Conservation (phyloP, 2,888 invertebrate species). For the Euzetes globulus region DNA sequence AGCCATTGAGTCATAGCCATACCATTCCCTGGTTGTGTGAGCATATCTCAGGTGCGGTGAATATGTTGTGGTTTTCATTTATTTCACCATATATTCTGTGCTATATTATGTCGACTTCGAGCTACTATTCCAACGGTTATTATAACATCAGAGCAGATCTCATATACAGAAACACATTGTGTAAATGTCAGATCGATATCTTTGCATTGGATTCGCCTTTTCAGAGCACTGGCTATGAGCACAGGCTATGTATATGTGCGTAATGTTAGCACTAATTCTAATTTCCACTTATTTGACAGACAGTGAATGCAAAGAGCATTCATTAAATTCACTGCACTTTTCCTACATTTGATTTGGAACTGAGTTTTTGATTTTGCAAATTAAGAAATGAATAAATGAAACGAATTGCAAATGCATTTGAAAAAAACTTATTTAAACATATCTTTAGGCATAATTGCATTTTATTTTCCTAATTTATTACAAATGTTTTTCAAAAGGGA, state of each 20-base stretch:
- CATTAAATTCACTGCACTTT: constrained; percentile 5
- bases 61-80: not conserved
- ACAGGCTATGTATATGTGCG: no score
- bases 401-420: not conserved
- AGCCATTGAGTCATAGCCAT: constrained; percentile 1
- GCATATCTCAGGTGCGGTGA: constrained; percentile 12
- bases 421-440: not conserved
- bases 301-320: not conserved
- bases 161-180: not conserved
- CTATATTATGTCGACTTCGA: not conserved
- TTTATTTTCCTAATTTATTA: not conserved
- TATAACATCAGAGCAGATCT: not conserved
- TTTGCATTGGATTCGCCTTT: not conserved
- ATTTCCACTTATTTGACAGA: constrained; percentile 12
- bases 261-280: not conserved
- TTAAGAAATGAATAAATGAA: not conserved
- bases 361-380: not conserved
- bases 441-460: not conserved
- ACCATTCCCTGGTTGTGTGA: not conserved
- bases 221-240: not conserved
- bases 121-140: not conserved
- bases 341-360: not conserved
- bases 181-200: constrained; percentile 8
- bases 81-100: not conserved
- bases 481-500: not conserved